Evolutionary conservation across 2,888 invertebrate species (phyloP), one percentile per base, ranked within the genome.

Genomic region (Pristionchus arcanus): DNA sequence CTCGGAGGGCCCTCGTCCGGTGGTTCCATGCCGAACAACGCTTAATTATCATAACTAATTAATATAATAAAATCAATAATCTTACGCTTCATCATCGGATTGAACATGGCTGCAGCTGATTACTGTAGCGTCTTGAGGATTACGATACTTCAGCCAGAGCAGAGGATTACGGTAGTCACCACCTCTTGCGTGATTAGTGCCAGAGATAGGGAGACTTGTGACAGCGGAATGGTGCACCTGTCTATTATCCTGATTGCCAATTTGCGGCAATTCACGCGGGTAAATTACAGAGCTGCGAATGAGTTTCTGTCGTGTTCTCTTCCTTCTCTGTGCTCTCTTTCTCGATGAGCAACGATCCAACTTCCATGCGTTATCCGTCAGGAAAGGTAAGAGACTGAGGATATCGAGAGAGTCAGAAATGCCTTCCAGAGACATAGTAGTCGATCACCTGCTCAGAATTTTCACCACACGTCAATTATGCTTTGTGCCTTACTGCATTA

Each of bases 61-160:
- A 9, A 15, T 34, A 15, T n/a, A 31, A 34, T 28, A 71, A 19
- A 34, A 34, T 71, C 34, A 19, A 34, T 34, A 31, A n/a, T 34
- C 77, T 42, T 11, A 77, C 77, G 77, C n/a, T 77, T 77, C 77
- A 77, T 77, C 77, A 77, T 77, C 25, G 77, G 77, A 15, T 77
- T 77, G 77, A 77, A 42, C 77, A 77, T 77, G 71, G 34, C 15
- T 71, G 31, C 71, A 16, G 31, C 2, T 19, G 71, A 15, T 34
- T 28, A 28, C 25, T 15, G 63, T 63, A 28, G 28, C 28, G 7
- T 9, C n/a, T 31, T 42, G 19, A 49, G 11, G 42, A n/a, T n/a
- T 42, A 77, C 49, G n/a, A 49, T n/a, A 42, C 25, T 25, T 21
- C 4, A 19, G 21, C 2, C 28, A 31, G 31, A 19, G 42, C 13